phyloP scores from a whole-genome alignment of 2,888 invertebrate species.

The Ceratothoa steindachneri region DNA sequence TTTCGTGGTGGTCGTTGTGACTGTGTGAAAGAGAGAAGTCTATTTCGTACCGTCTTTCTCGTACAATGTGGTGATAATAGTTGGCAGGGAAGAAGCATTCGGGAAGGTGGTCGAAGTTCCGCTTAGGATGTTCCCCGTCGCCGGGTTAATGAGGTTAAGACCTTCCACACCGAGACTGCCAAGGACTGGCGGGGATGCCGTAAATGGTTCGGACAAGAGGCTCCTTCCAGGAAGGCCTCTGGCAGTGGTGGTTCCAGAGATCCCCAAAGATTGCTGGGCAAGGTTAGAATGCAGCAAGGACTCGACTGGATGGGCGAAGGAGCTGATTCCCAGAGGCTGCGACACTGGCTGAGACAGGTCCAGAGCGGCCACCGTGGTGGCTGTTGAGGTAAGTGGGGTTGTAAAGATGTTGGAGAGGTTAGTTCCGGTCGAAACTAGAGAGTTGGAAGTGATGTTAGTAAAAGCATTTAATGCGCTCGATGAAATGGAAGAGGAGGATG shows the following conservation, averaged over 20 bases:
- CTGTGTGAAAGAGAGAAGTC: too few species aligned
- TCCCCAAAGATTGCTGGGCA: background rate
- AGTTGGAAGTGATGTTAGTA: background rate
- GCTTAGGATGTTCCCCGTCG: slow-evolving; percentile 17
- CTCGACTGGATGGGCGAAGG: slow-evolving; percentile 14
- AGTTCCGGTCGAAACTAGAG: background rate
- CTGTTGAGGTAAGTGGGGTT: slow-evolving; percentile 9
- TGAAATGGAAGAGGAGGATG: background rate
- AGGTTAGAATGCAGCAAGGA: slow-evolving; percentile 29
- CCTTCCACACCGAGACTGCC: slow-evolving; percentile 1
- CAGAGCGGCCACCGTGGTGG: slow-evolving; percentile 36
- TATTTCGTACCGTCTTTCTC: slow-evolving; percentile 45
- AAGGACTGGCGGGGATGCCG: background rate
- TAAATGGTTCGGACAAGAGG: background rate
- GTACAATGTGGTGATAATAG: slow-evolving; percentile 47
- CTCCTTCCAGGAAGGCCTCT: background rate
- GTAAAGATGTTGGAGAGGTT: background rate
- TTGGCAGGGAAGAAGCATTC: slow-evolving; percentile 34
- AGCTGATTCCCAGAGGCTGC: slow-evolving; percentile 31
- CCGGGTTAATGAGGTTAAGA: background rate
- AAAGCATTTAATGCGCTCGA: background rate
- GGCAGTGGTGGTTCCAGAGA: background rate
- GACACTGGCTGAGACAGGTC: slow-evolving; percentile 37
- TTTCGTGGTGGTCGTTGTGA: too few species aligned
- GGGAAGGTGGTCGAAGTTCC: slow-evolving; percentile 26